Percentiles rank a stretch among this genome's conserved stretches.
phyloP scores from a whole-genome alignment of 1,140 invertebrate species.

The Tetramorium parvispinum region DNA sequence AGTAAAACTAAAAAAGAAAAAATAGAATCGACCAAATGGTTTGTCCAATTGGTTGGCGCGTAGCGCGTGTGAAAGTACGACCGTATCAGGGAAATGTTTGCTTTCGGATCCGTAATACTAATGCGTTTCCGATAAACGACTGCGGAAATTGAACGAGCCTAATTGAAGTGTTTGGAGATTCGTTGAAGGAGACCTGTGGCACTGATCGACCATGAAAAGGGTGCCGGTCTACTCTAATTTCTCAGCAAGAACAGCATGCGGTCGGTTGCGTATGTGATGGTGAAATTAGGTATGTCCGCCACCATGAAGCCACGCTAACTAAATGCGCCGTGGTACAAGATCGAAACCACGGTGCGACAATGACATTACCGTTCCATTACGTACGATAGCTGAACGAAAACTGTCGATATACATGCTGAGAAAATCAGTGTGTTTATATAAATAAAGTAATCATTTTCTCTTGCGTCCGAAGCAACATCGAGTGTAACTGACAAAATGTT shows the following conservation, averaged over 20 bases:
- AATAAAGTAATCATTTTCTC: background rate
- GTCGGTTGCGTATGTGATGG: slow-evolving; percentile 23
- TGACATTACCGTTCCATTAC: slow-evolving; percentile 48
- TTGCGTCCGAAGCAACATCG: background rate
- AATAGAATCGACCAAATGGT: background rate
- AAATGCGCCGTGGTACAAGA: slow-evolving; percentile 41
- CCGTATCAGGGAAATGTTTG: background rate
- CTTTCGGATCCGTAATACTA: background rate
- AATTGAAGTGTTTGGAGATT: slow-evolving; percentile 40
- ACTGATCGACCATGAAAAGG: slow-evolving; percentile 14
- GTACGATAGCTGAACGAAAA: slow-evolving; percentile 38
- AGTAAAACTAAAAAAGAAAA: background rate
- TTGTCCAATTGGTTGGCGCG: background rate
- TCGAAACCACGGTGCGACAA: slow-evolving; percentile 62
- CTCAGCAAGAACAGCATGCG: slow-evolving; percentile 41
- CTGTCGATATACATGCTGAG: slow-evolving; percentile 30
- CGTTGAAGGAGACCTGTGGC: background rate
- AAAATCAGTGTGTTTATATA: background rate
- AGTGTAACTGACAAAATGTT: background rate
- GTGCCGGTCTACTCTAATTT: slow-evolving; percentile 42
- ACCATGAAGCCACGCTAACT: slow-evolving; percentile 35
- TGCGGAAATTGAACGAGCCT: background rate
- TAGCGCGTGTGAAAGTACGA: background rate
- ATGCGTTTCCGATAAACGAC: background rate
- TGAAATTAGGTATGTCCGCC: slow-evolving; percentile 51